Percentiles rank a stretch among this genome's conserved stretches.
Conservation (phyloP, 1,140 invertebrate species). For the Papilio xuthus region DNA sequence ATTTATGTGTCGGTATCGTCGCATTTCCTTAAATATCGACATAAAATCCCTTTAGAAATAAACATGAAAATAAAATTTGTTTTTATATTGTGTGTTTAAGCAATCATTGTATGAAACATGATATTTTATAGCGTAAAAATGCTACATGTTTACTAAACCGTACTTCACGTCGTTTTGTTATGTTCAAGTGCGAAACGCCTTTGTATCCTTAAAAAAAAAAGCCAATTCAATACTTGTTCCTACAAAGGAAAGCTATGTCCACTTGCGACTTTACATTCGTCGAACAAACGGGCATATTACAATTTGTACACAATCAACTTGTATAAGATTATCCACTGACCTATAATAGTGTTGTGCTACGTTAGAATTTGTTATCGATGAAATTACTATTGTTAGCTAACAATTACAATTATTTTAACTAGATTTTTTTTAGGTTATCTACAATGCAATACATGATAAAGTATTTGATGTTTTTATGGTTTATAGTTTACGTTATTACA, state of each 20-base stretch:
- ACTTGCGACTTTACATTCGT: conserved; percentile 2
- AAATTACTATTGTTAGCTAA: not conserved
- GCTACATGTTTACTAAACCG: not conserved
- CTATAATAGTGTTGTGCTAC: conserved; percentile 15
- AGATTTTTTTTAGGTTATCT: too few species aligned
- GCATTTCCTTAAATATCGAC: not conserved
- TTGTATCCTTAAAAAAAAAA: conserved; percentile 6
- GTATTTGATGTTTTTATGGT: too few species aligned
- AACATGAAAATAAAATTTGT: not conserved
- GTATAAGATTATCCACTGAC: conserved; percentile 7
- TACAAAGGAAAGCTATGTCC: conserved; percentile 10
- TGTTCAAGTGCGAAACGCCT: conserved; percentile 2
- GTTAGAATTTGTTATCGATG: not conserved
- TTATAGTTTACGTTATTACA: too few species aligned
- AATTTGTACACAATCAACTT: conserved; percentile 5
- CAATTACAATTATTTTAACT: too few species aligned
- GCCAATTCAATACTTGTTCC: not conserved
- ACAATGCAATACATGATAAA: too few species aligned
- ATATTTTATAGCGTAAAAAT: not conserved
- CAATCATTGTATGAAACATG: not conserved
- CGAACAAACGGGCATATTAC: conserved; percentile 2
- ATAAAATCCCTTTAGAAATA: conserved; percentile 1
- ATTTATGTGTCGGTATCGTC: not conserved
- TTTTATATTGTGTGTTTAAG: not conserved
- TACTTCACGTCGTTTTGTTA: not conserved